Evolutionary conservation across 2,888 invertebrate genomes (phyloP), one percentile per base, ranked within the genome.

Genomic region (Lottia gigantea): DNA sequence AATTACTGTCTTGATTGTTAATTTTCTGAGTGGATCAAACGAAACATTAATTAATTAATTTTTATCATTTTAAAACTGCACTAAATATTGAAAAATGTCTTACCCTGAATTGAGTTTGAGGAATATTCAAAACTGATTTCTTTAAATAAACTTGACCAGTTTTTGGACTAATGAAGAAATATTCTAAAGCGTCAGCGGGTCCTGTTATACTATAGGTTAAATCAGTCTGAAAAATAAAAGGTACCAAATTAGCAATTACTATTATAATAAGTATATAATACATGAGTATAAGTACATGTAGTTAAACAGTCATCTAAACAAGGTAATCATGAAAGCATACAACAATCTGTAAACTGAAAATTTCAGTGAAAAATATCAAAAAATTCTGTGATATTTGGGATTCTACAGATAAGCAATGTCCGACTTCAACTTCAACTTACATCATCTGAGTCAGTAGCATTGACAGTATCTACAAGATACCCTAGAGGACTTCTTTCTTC

Each of bases 161-260:
- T 81, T 92, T 93, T 71, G 94, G 91, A 23, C 95, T 95, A 70
- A 97, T 93, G 0, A 93, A 91, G 88, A 97, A 97, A 86, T 96
- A 95, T 19, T 81, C 73, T 19, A 73, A 64, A 15, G 78, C 74
- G 26, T 68, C 67, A 19, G 65, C 25, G n/a, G 68, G 72, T 47
- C 62, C 45, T 46, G 71, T 65, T 67, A 77, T 73, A 64, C 72
- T 74, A 71, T 77, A 82, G 2, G 73, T 77, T 16, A 82, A 47
- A 19, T 62, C 65, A 49, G 80, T 80, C 82, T 82, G 74, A 46
- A 74, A 75, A 23, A 46, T 16, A 55, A 71, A 7, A 40, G 23
- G 63, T 11, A n/a, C 2, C 19, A 16, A 62, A n/a, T 61, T 11
- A 31, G n/a, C 46, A 12, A 25, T 14, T 3, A 62, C 40, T 40